phyloP scores from a whole-genome alignment of 2,797 vertebrate genomes.

The Psittacula echo region DNA sequence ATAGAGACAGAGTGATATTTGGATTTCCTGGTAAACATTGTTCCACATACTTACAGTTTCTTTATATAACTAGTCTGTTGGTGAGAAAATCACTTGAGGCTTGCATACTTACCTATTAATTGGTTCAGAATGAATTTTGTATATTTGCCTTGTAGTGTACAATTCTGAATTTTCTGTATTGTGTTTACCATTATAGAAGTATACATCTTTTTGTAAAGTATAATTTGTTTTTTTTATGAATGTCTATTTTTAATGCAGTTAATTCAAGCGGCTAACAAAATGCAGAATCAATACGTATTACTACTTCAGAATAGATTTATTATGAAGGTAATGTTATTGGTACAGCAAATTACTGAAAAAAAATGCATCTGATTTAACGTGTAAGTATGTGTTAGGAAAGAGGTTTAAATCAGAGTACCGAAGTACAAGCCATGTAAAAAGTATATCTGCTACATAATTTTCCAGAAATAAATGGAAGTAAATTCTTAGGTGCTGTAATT shows the following conservation, averaged over 20 bases:
- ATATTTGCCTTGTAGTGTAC: neutral
- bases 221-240: neutral
- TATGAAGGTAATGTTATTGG: neutral
- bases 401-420: neutral
- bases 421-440: neutral
- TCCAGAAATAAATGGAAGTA: neutral
- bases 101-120: neutral
- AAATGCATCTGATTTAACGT: neutral
- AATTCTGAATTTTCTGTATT: neutral
- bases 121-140: neutral
- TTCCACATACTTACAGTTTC: neutral
- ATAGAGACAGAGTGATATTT: neutral
- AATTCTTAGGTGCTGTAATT: neutral
- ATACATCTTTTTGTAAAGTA: neutral
- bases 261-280: neutral
- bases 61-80: neutral
- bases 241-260: neutral
- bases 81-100: neutral
- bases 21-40: neutral
- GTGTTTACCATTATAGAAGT: neutral
- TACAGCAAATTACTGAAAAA: neutral
- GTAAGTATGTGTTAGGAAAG: neutral
- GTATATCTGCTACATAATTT: neutral
- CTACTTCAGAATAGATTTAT: neutral
- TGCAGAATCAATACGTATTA: neutral